Evolutionary conservation across 2,113 vertebrate species (phyloP).

Genomic region (Microcebus jonahi): DNA sequence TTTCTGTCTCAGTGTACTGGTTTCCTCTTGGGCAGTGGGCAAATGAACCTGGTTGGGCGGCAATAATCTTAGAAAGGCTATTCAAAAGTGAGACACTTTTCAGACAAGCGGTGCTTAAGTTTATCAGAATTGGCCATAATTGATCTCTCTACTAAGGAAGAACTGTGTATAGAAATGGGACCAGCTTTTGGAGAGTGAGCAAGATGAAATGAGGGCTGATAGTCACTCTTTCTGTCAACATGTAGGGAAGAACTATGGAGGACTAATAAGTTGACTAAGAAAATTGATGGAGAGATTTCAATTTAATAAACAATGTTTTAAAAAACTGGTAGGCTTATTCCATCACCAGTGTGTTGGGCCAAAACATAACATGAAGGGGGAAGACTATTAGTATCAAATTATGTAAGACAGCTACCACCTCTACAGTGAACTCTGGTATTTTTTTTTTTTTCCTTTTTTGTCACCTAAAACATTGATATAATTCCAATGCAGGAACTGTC

Average conservation of each 20-base stretch:
- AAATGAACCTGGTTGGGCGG: too few species aligned
- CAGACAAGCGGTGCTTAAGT: accelerated
- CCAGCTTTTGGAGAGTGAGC: neutral
- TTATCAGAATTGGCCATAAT: neutral
- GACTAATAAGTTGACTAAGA: neutral
- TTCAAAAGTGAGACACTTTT: neutral
- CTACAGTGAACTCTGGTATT: neutral
- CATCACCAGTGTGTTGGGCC: neutral
- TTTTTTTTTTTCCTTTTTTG: neutral
- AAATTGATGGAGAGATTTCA: neutral
- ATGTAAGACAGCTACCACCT: neutral
- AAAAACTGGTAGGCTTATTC: neutral
- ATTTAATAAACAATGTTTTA: neutral
- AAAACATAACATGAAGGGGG: neutral
- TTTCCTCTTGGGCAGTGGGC: too few species aligned
- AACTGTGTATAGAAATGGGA: neutral
- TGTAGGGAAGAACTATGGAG: neutral
- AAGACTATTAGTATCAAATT: neutral
- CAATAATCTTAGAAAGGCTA: neutral
- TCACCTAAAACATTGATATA: neutral
- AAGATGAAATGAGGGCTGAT: neutral
- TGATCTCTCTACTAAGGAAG: neutral
- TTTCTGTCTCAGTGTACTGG: too few species aligned
- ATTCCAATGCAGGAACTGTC: neutral
- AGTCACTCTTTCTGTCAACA: neutral